Conservation (phyloP, 2,888 invertebrate genomes). For the Drosophila trichaetosa region DNA sequence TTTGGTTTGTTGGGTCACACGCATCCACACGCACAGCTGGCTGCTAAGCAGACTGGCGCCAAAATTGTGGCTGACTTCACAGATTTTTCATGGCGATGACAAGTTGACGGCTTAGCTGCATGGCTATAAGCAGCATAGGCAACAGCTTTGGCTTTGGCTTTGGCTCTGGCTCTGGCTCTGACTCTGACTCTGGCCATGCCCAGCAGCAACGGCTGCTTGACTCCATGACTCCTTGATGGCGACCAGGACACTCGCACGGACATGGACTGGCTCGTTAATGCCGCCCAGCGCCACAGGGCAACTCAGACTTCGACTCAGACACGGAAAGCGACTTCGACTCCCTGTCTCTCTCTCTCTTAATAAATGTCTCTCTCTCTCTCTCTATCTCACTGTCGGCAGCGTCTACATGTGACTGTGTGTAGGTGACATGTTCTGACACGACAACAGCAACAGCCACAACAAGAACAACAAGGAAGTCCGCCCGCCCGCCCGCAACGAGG, state of each 20-base stretch:
- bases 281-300: constrained; percentile 58
- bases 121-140: constrained; percentile 37
- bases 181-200: constrained; percentile 37
- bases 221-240: constrained; percentile 39
- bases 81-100: constrained; percentile 78
- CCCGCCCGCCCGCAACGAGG: constrained; percentile 59
- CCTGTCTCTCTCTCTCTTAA: not conserved
- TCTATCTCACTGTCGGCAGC: constrained; percentile 6
- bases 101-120: constrained; percentile 69
- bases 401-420: constrained; percentile 68
- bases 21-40: constrained; percentile 80
- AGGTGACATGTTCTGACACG: constrained; percentile 75
- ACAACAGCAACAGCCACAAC: constrained; percentile 52
- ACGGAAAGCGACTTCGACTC: constrained; percentile 12
- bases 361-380: not conserved
- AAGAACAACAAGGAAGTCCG: constrained; percentile 4
- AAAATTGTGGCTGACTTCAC: constrained; percentile 83
- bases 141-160: constrained; percentile 21
- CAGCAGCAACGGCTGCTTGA: constrained; percentile 43
- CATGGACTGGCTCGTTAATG: constrained; percentile 65
- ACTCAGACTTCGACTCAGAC: constrained; percentile 44
- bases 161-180: constrained; percentile 8
- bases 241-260: constrained; percentile 29
- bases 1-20: constrained; percentile 48
- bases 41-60: constrained; percentile 82